Evolutionary conservation across 1,140 invertebrate genomes (phyloP).

Genomic region (Anastatus disparis): DNA sequence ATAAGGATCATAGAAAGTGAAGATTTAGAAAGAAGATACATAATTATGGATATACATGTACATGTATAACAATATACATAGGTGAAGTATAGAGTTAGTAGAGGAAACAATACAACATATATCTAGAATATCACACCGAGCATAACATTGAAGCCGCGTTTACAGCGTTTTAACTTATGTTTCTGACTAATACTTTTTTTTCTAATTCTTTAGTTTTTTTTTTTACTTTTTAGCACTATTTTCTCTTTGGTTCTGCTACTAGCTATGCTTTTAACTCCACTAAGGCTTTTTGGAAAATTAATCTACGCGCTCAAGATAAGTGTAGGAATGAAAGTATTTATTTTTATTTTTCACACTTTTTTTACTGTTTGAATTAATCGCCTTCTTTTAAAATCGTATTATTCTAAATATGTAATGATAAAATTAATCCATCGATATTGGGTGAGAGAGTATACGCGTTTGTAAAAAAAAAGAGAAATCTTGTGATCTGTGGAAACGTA

Average conservation of each 20-base stretch:
- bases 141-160: constrained; percentile 18
- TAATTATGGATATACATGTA: constrained; percentile 45
- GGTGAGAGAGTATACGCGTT: neutral
- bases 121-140: constrained; percentile 42
- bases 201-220: neutral
- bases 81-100: neutral
- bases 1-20: no score
- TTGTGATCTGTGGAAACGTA: constrained; percentile 44
- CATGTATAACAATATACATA: constrained; percentile 16
- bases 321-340: no score
- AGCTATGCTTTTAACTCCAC: no score
- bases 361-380: no score
- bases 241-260: neutral
- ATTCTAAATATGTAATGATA: no score
- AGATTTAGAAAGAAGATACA: no score
- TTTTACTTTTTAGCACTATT: neutral
- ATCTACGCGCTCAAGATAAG: no score
- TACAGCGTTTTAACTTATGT: neutral
- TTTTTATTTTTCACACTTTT: no score
- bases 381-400: no score
- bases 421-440: no score
- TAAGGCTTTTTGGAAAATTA: neutral
- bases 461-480: constrained; percentile 13
- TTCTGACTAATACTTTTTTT: neutral
- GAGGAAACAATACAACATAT: constrained; percentile 41